Percentiles rank a stretch among this genome's conserved stretches.
phyloP scores from a whole-genome alignment of 1,140 invertebrate genomes.

The Aphaenogaster ashmeadi region DNA sequence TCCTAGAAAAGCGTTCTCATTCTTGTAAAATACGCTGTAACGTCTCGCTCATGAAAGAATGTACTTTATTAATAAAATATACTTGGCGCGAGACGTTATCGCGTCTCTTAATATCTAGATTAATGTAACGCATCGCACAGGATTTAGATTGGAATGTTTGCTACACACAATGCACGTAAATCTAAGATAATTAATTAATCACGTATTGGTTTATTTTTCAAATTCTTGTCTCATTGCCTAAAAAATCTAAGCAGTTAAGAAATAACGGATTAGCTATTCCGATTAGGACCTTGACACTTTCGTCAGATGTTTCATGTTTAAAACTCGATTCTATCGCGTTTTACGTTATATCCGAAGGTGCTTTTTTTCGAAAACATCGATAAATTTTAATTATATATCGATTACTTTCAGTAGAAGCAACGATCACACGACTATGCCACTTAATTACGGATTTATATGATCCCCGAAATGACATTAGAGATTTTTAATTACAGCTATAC shows the following conservation, averaged over 20 bases:
- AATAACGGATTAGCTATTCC: background rate
- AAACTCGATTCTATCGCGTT: background rate
- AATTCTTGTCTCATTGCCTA: background rate
- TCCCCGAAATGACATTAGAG: background rate
- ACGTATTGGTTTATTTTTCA: background rate
- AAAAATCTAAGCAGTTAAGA: background rate
- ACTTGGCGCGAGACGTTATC: background rate
- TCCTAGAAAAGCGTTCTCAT: background rate
- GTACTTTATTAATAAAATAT: background rate
- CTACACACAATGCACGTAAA: background rate
- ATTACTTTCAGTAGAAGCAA: background rate
- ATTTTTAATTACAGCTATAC: background rate
- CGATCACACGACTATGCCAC: background rate
- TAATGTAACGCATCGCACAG: background rate
- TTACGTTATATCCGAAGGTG: background rate
- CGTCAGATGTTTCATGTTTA: background rate
- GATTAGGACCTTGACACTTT: background rate
- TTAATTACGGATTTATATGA: background rate
- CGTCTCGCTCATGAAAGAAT: background rate
- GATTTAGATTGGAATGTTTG: background rate
- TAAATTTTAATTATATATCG: background rate
- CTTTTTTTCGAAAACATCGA: background rate
- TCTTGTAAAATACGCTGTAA: background rate
- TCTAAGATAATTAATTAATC: constrained; percentile 3
- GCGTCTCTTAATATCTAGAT: background rate